phyloP scores from a whole-genome alignment of 2,888 invertebrate species.

The Chaitophorus viminalis region DNA sequence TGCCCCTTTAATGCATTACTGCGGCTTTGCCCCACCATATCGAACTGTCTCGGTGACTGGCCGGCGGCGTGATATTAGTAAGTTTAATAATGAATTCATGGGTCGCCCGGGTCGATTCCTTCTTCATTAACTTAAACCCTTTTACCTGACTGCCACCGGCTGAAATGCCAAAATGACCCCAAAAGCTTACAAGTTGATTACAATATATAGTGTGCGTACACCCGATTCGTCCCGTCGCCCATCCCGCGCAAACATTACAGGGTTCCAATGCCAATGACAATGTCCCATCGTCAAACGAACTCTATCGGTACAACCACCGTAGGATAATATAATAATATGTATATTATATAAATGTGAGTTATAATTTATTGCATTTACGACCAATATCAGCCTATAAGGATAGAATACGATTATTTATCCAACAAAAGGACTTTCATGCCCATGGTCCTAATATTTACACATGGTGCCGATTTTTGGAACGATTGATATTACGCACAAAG shows the following conservation, averaged over 20 bases:
- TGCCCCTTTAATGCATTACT: slow-evolving; percentile 9
- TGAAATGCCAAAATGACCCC: slow-evolving; percentile 20
- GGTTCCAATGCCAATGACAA: neutral
- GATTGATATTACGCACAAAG: neutral
- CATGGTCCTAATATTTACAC: neutral
- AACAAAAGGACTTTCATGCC: too few species aligned
- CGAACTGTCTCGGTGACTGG: slow-evolving; percentile 36
- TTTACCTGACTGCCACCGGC: slow-evolving; percentile 33
- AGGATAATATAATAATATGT: too few species aligned
- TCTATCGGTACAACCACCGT: neutral
- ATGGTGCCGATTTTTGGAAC: neutral
- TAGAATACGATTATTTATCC: neutral
- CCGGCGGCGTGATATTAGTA: slow-evolving; percentile 10
- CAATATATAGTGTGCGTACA: neutral
- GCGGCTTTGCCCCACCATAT: slow-evolving; percentile 22
- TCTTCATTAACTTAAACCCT: slow-evolving; percentile 58
- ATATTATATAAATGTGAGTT: neutral
- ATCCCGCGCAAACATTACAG: neutral
- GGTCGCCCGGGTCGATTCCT: slow-evolving; percentile 51
- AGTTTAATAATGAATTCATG: slow-evolving; percentile 54
- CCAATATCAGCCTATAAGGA: neutral
- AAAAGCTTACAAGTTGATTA: slow-evolving; percentile 39
- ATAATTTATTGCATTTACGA: neutral
- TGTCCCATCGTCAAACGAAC: neutral
- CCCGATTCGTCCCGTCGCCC: neutral